phyloP scores from a whole-genome alignment of 2,113 vertebrate species.

The Istiophorus platypterus region DNA sequence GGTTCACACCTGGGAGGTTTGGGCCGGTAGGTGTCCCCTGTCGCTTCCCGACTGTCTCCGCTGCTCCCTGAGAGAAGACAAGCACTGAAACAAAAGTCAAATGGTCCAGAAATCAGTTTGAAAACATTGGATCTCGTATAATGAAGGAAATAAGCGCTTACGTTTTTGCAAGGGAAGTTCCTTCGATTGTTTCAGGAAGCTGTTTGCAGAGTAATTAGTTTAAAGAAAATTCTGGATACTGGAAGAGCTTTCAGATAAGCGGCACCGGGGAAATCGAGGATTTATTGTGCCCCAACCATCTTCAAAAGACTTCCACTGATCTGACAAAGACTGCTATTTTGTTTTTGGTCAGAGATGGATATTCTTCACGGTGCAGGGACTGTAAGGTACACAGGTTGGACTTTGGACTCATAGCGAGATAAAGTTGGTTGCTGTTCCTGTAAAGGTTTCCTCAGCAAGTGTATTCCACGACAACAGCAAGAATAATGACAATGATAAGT shows the following conservation, averaged over 20 bases:
- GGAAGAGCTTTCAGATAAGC: not conserved
- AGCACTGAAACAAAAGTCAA: fast-evolving
- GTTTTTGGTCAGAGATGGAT: not conserved
- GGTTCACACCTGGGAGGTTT: not conserved
- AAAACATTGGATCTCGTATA: not conserved
- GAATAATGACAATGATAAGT: not conserved
- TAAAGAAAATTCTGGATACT: not conserved
- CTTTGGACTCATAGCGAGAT: conserved; percentile 76
- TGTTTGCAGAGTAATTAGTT: conserved; percentile 1
- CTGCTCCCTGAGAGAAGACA: not conserved
- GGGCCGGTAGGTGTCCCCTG: not conserved
- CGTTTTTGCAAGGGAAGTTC: too few species aligned
- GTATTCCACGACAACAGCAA: not conserved
- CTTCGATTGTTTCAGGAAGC: conserved; percentile 8
- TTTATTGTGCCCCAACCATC: not conserved
- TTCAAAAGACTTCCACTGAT: not conserved
- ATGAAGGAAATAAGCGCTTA: too few species aligned
- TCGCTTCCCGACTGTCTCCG: not conserved
- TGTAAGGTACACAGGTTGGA: conserved; percentile 50
- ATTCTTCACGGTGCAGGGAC: conserved; percentile 10
- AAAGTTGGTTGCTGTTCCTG: not conserved
- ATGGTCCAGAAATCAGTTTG: not conserved
- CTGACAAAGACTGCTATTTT: not conserved
- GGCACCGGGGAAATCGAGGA: too few species aligned
- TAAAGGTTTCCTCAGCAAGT: not conserved